Evolutionary conservation across 2,113 vertebrate genomes (phyloP), one percentile per base, ranked within the genome.

Genomic region (Balaenoptera acutorostrata): DNA sequence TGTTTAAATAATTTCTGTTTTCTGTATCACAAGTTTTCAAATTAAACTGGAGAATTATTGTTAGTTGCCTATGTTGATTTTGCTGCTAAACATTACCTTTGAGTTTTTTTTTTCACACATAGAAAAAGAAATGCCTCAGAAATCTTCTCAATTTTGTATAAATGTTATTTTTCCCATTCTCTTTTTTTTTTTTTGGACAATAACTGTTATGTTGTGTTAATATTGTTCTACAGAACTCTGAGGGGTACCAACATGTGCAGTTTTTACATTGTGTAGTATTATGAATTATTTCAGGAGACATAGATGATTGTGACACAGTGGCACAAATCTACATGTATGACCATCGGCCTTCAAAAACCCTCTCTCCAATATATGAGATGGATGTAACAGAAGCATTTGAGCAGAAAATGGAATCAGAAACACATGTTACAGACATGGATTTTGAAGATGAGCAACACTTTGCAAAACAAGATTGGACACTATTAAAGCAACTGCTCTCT

Each of bases 241-340:
- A 98, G 98, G 97, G 98, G 97, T 90, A 98, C 93, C 97, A 97
- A 98, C 96, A 96, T 98, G 98, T 98, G 97, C 99, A 98, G 98
- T 98, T 99, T 99, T 99, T 99, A 99, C 99, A 99, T 99, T 99
- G 99, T 99, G 98, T 99, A 99, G 99, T 99, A 99, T 99, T 99
- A 99, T 99, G 99, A 99, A 99, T 99, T 99, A 99, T 99, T 99
- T 99, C 99, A 99, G 99, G 99, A 99, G 98, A 99, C 99, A 99
- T 99, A 99, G 99, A 99, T 99, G 99, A 99, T 99, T 99, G 99
- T 99, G 99, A 99, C 98, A 99, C 99, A 99, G 98, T 99, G 99
- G 99, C 99, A 99, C 99, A 99, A 99, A 99, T 97, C 99, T 98
- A 99, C 99, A 99, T 99, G 98, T 99, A 98, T 99, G 99, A 99